phyloP scores from a whole-genome alignment of 2,888 invertebrate species.

The Ptychoptera albimana region DNA sequence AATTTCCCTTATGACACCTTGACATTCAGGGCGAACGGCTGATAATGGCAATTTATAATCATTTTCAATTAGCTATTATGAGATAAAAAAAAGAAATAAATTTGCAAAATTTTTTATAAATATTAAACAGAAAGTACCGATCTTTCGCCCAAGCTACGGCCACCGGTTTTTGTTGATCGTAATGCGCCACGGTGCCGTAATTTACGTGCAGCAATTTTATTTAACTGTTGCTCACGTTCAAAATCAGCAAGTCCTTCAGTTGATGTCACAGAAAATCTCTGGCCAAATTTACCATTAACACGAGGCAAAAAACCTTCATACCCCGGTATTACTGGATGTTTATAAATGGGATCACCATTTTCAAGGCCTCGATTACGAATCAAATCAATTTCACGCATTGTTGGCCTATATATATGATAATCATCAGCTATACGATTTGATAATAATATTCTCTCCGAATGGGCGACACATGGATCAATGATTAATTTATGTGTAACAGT shows the following conservation, averaged over 20 bases:
- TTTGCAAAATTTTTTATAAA: not conserved
- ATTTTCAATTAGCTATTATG: conserved; percentile 43
- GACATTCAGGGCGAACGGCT: conserved; percentile 50
- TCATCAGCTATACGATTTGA: conserved; percentile 31
- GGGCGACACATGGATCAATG: conserved; percentile 54
- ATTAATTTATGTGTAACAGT: conserved; percentile 56
- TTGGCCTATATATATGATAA: conserved; percentile 40
- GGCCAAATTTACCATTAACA: conserved; percentile 48
- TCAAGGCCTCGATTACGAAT: conserved; percentile 40
- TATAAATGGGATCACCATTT: conserved; percentile 49
- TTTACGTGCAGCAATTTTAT: conserved; percentile 33
- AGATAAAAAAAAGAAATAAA: not conserved
- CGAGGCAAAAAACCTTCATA: conserved; percentile 52
- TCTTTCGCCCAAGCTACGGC: conserved; percentile 21
- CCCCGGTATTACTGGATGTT: conserved; percentile 57
- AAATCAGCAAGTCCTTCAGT: conserved; percentile 59
- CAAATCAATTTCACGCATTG: conserved; percentile 46
- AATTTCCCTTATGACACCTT: conserved; percentile 42
- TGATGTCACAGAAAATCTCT: conserved; percentile 53
- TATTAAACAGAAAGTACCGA: conserved; percentile 12
- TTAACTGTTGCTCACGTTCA: conserved; percentile 42
- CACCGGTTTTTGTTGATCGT: conserved; percentile 17
- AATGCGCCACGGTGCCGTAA: conserved; percentile 19
- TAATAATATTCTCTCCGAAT: conserved; percentile 51
- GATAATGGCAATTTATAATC: conserved; percentile 53